A percentile compares a stretch with the other conserved stretches of the same genome.
Conservation (phyloP, 2,113 vertebrate species). For the Ia io region DNA sequence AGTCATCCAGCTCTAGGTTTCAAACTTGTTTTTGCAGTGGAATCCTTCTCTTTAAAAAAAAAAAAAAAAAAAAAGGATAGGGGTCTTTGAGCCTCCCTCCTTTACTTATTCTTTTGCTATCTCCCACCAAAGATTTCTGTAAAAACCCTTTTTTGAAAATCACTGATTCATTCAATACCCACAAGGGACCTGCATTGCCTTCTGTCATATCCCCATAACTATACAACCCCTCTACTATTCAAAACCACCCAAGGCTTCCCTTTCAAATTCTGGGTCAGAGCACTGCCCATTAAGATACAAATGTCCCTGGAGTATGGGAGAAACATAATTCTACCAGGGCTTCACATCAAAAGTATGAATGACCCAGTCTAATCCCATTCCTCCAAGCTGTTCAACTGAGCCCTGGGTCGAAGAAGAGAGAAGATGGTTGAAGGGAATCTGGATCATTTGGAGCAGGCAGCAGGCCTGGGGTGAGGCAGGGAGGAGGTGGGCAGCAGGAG, state of each 20-base stretch:
- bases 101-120: not conserved
- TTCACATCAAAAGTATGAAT: conserved; percentile 23
- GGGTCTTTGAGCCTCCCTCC: not conserved
- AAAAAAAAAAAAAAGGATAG: not conserved
- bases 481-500: not conserved
- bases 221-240: not conserved
- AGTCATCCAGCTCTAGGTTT: not conserved
- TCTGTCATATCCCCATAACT: not conserved
- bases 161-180: not conserved
- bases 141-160: conserved; percentile 13
- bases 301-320: not conserved
- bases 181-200: not conserved
- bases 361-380: not conserved
- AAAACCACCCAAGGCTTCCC: not conserved
- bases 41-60: not conserved
- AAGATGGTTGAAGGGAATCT: not conserved
- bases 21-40: not conserved
- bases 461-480: too few relatives aligned
- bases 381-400: not conserved
- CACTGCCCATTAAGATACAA: not conserved
- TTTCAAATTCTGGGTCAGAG: conserved; percentile 7
- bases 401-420: not conserved
- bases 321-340: not conserved
- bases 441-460: not conserved
- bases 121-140: not conserved